phyloP scores from a whole-genome alignment of 1,140 invertebrate genomes.

The Diorhabda sublineata region DNA sequence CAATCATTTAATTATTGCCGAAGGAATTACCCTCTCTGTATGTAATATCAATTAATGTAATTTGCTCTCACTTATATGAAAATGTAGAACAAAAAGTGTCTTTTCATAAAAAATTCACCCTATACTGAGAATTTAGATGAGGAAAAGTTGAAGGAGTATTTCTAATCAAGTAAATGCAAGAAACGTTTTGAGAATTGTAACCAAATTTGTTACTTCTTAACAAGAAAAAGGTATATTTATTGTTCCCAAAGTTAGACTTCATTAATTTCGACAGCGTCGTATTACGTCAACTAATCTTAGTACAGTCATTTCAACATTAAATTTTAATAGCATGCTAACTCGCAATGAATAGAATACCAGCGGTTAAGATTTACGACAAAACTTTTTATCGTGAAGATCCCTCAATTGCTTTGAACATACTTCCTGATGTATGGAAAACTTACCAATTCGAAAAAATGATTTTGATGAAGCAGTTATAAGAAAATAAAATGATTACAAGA shows the following conservation, averaged over 20 bases:
- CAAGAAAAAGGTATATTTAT: not conserved
- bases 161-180: slow-evolving; percentile 2
- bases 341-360: not conserved
- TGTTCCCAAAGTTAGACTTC: not conserved
- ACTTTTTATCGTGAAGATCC: not conserved
- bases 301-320: not conserved
- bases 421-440: too few relatives aligned
- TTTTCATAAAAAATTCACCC: slow-evolving; percentile 1
- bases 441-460: too few relatives aligned
- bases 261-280: not conserved
- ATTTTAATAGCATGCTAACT: not conserved
- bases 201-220: slow-evolving; percentile 3
- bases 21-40: too few relatives aligned
- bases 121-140: not conserved
- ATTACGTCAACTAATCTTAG: not conserved
- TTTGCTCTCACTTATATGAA: not conserved
- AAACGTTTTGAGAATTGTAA: slow-evolving; percentile 2
- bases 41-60: too few relatives aligned
- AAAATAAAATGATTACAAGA: too few relatives aligned
- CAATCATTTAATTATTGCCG: too few relatives aligned
- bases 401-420: too few relatives aligned
- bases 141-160: not conserved
- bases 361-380: not conserved
- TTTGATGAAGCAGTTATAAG: too few relatives aligned
- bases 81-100: not conserved